These are phyloP conservation scores for Petaurus breviceps DNA, from an alignment of 2,113 vertebrate genomes.

Conservation along the genomic window DNA sequence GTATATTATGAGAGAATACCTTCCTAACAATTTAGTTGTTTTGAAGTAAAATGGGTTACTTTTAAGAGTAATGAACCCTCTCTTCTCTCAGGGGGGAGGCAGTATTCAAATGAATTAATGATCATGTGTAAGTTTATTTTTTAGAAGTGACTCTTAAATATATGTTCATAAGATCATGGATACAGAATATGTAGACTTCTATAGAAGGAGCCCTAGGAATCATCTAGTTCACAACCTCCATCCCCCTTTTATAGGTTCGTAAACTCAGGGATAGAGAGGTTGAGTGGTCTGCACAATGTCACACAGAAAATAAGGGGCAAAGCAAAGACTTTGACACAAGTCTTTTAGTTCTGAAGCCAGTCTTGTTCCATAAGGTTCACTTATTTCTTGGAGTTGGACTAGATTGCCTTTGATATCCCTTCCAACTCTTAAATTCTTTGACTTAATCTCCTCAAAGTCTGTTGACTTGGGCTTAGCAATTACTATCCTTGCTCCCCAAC, in stretches of 20 bases:
- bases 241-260: not conserved
- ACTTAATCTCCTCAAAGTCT: not conserved
- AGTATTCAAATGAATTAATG: not conserved
- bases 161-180: not conserved
- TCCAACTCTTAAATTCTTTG: not conserved
- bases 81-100: not conserved
- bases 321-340: not conserved
- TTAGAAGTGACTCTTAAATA: not conserved
- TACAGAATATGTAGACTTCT: not conserved
- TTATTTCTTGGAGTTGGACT: not conserved
- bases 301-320: not conserved
- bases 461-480: not conserved
- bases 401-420: not conserved
- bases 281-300: not conserved
- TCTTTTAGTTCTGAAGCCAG: not conserved
- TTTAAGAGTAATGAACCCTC: not conserved
- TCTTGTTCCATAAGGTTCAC: not conserved
- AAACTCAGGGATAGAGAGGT: not conserved
- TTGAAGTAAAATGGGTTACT: not conserved
- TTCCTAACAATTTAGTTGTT: not conserved
- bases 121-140: not conserved
- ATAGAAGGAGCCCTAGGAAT: not conserved
- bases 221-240: not conserved
- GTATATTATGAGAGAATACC: not conserved
- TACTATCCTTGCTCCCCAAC: not conserved